phyloP scores from a whole-genome alignment of 2,888 invertebrate genomes.

The Temnothorax rugatulus region DNA sequence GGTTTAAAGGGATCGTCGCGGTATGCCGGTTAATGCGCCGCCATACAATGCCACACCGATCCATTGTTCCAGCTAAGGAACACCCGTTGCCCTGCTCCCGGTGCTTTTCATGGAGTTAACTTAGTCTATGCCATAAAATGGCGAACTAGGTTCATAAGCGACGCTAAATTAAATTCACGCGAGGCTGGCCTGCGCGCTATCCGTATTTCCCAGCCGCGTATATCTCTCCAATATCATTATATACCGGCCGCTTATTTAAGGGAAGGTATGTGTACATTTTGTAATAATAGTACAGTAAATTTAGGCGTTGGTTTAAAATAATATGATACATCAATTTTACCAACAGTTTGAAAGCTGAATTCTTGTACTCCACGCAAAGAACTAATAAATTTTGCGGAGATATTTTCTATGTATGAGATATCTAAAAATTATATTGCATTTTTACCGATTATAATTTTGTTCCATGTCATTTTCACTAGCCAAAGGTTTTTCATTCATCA shows the following conservation, averaged over 20 bases:
- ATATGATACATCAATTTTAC: neutral
- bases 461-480: neutral
- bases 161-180: constrained; percentile 44
- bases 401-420: neutral
- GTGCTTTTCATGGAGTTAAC: constrained; percentile 36
- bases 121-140: constrained; percentile 37
- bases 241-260: constrained; percentile 4
- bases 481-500: neutral
- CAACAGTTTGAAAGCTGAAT: neutral
- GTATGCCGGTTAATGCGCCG: constrained; percentile 26
- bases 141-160: constrained; percentile 35
- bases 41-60: constrained; percentile 43
- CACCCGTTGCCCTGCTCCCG: constrained; percentile 25
- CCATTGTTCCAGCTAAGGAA: constrained; percentile 49
- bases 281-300: neutral
- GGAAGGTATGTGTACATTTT: neutral
- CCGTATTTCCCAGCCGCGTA: neutral
- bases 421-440: neutral
- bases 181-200: neutral
- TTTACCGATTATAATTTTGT: neutral
- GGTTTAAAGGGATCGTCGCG: constrained; percentile 35
- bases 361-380: neutral
- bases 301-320: neutral
- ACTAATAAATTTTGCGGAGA: neutral
- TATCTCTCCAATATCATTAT: constrained; percentile 15